These are phyloP conservation scores for Pelagia noctiluca DNA, from an alignment of 30 jellyfish, hydroid and myxozoan species.

Conservation along the genomic window DNA sequence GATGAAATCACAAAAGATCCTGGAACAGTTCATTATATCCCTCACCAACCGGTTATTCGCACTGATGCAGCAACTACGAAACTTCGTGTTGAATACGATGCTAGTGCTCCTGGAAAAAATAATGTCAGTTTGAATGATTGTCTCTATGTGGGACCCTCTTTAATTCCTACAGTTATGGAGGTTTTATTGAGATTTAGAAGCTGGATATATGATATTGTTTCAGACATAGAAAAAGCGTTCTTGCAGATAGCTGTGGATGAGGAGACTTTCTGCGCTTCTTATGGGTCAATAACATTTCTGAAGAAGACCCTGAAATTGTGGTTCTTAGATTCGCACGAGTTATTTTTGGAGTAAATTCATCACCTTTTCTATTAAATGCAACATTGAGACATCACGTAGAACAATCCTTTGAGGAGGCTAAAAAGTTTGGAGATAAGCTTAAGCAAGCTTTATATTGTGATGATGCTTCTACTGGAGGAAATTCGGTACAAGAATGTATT, in stretches of 20 bases:
- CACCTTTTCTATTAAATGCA: constrained; percentile 10
- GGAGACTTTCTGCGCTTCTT: constrained; percentile 31
- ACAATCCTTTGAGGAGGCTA: neutral
- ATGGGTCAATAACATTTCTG: neutral
- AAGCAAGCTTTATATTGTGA: neutral
- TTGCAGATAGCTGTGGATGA: neutral
- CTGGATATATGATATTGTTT: neutral
- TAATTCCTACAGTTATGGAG: constrained; percentile 16
- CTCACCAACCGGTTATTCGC: constrained; percentile 56
- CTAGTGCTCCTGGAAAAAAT: constrained; percentile 22
- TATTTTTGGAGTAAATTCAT: constrained; percentile 7
- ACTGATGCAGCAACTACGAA: constrained; percentile 44
- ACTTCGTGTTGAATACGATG: constrained; percentile 63
- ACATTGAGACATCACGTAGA: neutral
- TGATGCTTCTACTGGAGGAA: constrained; percentile 7
- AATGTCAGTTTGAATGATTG: constrained; percentile 24
- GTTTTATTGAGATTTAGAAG: constrained; percentile 37
- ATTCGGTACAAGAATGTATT: neutral
- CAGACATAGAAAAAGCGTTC: neutral
- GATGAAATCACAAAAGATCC: neutral
- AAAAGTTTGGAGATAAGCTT: neutral
- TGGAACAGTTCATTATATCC: constrained; percentile 49
- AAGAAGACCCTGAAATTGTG: constrained; percentile 8
- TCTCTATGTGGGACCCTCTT: constrained; percentile 31
- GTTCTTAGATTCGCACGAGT: constrained; percentile 2